Evolutionary conservation across 2,888 invertebrate species (phyloP), one percentile per base, ranked within the genome.

Genomic region (Trichacis sp.): DNA sequence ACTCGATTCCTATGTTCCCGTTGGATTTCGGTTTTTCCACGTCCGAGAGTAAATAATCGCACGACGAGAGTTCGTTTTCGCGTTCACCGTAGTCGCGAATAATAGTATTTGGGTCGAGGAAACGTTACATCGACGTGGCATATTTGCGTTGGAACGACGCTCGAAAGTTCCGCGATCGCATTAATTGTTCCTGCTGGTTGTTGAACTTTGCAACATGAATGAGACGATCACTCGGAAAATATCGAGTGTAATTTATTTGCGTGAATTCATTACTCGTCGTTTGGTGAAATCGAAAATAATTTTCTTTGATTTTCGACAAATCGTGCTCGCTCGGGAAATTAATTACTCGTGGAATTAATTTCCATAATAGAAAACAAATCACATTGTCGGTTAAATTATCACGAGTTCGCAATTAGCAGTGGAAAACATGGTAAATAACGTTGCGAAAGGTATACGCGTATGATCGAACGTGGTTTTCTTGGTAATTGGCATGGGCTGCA

Each of bases 401-500:
- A 42, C 15, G 18, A 42, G 2, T 17, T 45, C n/a, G 45, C 12
- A 45, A 45, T 45, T 18, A 42, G n/a, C 20, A 9, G 4, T 19
- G 2, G 18, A 11, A 19, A 45, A 45, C n/a, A 5, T 3, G 5
- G 18, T 42, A 14, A 17, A 42, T 17, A 42, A 17, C 17, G 15
- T 17, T 42, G 15, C 42, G 18, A 14, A 42, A 42, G 15, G 42
- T 42, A 2, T 42, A 19, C 14, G 51, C 47, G 45, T 59, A 64
- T 64, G 56, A 56, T 64, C 51, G 55, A 64, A 52, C 56, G 49
- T 43, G 14, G 59, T 38, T 55, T 56, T 60, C 53, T 65, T 60
- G 19, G 56, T 38, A 49, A 45, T 40, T 51, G 54, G 53, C 57
- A 50, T 61, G 53, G 56, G 50, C 47, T 43, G 57, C 46, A 36